Evolutionary conservation across 2,797 vertebrate species (phyloP), one percentile per base, ranked within the genome.

Genomic region (Gambusia yucatana): DNA sequence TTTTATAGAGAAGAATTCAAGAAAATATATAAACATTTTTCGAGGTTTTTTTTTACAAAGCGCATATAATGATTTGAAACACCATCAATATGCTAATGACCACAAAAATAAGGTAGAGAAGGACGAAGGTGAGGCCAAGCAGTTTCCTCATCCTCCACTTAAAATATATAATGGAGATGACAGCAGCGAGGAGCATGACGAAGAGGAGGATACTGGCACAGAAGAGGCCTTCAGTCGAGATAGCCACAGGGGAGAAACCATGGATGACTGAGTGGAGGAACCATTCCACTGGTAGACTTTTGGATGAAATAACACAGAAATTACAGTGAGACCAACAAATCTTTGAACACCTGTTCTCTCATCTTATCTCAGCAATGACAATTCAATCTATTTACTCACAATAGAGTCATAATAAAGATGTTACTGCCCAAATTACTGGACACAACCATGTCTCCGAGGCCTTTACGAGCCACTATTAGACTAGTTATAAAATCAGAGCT

Each of bases 401-500:
- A 52, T 25, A 52, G 8, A 52, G 22, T 52, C 8, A 52, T 8
- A 52, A 8, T 52, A 52, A 52, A 25, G 22, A 52, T 25, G 50
- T 25, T 9, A 25, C 22, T 9, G 22, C 50, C 20, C 22, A 25
- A 52, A 52, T 52, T 52, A 52, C 22, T 0, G 2, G 50, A 52
- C 47, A 99, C 92, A 2, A 98, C 99, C 94, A 99, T 99, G 82
- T 99, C 50, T 25, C 50, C 50, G 7, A 99, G 87, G 74, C 98
- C 98, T 90, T 99, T 99, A 52, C 97, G 95, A 9, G 98, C 98
- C n/a, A 99, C 98, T 0, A 99, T 99, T 84, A 99, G 97, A n/a
- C 98, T 99, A 89, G 98, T 99, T 90, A 99, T 98, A 65, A 99
- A 97, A 94, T 99, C 98, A 33, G 98, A 98, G 88, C 98, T 98